Evolutionary conservation across 2,113 vertebrate species (phyloP).

Genomic region (Pseudonaja textilis): DNA sequence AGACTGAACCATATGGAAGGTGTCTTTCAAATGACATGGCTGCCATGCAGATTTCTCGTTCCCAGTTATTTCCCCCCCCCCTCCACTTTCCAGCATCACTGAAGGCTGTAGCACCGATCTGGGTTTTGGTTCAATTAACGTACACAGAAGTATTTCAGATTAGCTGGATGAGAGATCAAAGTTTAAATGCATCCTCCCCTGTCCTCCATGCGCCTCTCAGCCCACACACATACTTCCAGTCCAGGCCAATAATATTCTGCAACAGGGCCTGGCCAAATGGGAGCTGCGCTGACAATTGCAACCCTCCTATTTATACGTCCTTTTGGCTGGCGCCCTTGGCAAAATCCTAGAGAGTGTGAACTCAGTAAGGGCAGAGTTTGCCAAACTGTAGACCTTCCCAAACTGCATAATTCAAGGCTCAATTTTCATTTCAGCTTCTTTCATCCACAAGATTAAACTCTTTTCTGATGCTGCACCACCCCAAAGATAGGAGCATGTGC

Average conservation of each 20-base stretch:
- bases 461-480: not conserved
- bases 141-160: not conserved
- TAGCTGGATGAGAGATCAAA: constrained; percentile 1
- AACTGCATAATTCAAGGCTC: constrained; percentile 59
- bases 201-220: not conserved
- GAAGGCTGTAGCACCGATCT: not conserved
- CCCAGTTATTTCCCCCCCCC: not conserved
- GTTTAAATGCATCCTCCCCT: not conserved
- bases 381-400: constrained; percentile 42
- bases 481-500: constrained; percentile 12
- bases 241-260: constrained; percentile 6
- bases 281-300: constrained; percentile 25
- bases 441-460: constrained; percentile 13
- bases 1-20: not conserved
- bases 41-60: not conserved
- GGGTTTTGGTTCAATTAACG: not conserved
- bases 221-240: not conserved
- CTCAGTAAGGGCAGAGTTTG: constrained; percentile 29
- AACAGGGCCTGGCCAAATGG: not conserved
- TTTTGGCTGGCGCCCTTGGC: constrained; percentile 57
- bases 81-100: not conserved
- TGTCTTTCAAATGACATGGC: not conserved
- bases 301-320: constrained; percentile 38
- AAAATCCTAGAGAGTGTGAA: constrained; percentile 47
- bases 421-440: constrained; percentile 33